These are phyloP conservation scores for Mechanitis messenoides DNA, from an alignment of 2,888 invertebrate genomes.

Conservation along the genomic window DNA sequence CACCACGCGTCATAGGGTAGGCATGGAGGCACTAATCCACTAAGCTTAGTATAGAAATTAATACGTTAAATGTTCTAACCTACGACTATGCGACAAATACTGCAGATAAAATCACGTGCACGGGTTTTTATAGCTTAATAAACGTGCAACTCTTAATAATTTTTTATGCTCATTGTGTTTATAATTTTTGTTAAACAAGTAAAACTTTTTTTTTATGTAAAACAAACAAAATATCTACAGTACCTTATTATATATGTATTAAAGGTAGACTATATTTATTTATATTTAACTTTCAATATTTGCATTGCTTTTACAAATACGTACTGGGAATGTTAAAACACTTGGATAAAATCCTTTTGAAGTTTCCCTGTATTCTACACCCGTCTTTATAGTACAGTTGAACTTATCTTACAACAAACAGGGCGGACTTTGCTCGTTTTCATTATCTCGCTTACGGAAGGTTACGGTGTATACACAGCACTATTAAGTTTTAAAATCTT, in stretches of 20 bases:
- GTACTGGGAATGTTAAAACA: background rate
- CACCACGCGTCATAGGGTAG: slow-evolving; percentile 57
- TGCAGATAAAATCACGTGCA: slow-evolving; percentile 23
- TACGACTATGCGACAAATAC: slow-evolving; percentile 44
- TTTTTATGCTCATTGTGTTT: background rate
- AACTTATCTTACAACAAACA: slow-evolving; percentile 24
- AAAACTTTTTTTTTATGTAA: background rate
- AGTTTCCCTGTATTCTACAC: slow-evolving; percentile 13
- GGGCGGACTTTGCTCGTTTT: slow-evolving; percentile 24
- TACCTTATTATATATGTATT: background rate
- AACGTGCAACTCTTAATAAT: background rate
- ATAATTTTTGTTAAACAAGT: too few relatives aligned
- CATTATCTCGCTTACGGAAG: slow-evolving; percentile 24
- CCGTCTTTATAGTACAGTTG: slow-evolving; percentile 16
- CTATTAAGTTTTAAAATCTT: slow-evolving; percentile 23
- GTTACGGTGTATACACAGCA: slow-evolving; percentile 20
- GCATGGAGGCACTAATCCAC: slow-evolving; percentile 66
- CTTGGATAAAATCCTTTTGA: slow-evolving; percentile 7
- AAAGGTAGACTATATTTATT: background rate
- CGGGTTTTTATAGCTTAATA: slow-evolving; percentile 3
- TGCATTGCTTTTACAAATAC: background rate
- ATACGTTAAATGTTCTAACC: slow-evolving; percentile 51
- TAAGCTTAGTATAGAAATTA: slow-evolving; percentile 68
- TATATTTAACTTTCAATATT: background rate
- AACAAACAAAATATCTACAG: background rate